Evolutionary conservation across 1,140 invertebrate species (phyloP).

Genomic region (Drosophila aff.): DNA sequence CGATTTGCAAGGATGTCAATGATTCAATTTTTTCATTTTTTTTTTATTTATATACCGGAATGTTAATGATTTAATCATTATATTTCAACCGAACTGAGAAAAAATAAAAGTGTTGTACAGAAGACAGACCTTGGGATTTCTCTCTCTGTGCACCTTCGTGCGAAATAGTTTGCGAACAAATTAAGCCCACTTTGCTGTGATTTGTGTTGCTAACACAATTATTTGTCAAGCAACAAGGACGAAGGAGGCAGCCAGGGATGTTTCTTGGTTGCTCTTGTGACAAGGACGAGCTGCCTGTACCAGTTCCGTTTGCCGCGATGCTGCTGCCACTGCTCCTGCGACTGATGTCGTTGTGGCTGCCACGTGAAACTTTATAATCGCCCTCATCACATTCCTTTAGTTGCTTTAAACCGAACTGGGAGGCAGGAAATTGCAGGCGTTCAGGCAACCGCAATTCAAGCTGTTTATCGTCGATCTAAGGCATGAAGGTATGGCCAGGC

Average conservation of each 20-base stretch:
- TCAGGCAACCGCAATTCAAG: constrained; percentile 18
- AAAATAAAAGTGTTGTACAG: background rate
- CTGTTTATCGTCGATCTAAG: constrained; percentile 3
- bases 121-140: background rate
- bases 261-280: constrained; percentile 22
- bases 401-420: constrained; percentile 24
- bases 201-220: constrained; percentile 78
- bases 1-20: background rate
- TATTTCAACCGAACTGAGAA: background rate
- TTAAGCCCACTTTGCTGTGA: constrained; percentile 78
- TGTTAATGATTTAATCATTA: background rate
- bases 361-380: constrained; percentile 27
- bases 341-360: constrained; percentile 2
- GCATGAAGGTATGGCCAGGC: background rate
- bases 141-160: constrained; percentile 20
- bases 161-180: constrained; percentile 76
- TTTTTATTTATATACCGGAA: background rate
- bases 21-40: background rate
- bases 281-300: constrained; percentile 31
- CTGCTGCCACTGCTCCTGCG: background rate
- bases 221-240: constrained; percentile 58
- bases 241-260: constrained; percentile 12
- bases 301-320: background rate
- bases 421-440: constrained; percentile 22
- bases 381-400: constrained; percentile 13